phyloP scores from a whole-genome alignment of 2,797 vertebrate genomes.

The Anguilla anguilla region DNA sequence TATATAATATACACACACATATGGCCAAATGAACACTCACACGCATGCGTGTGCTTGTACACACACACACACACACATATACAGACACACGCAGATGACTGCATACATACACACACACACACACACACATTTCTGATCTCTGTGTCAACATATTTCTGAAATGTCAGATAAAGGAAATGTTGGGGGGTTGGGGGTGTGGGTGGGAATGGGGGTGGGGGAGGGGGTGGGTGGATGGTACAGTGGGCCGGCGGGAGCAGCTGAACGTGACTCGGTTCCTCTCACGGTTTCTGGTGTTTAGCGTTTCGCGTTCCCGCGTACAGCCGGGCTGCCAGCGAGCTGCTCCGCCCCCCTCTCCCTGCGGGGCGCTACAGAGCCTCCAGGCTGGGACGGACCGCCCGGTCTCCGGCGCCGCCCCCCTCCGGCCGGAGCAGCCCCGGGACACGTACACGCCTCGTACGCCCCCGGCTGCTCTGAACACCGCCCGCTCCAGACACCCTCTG shows the following conservation, averaged over 20 bases:
- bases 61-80: conserved; percentile 18
- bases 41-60: background rate
- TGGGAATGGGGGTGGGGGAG: background rate
- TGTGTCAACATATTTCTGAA: background rate
- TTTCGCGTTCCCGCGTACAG: background rate
- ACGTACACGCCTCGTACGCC: too few species aligned
- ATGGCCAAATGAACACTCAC: background rate
- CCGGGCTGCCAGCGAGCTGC: background rate
- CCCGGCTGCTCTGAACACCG: background rate
- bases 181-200: background rate
- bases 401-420: too few species aligned
- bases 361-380: background rate
- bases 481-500: background rate
- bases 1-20: background rate
- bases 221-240: background rate
- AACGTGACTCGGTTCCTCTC: background rate
- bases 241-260: background rate
- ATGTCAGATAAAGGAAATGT: background rate
- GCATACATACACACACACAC: conserved; percentile 23
- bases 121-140: background rate
- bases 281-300: background rate
- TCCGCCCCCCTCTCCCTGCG: background rate
- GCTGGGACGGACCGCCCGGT: background rate
- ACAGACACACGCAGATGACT: background rate
- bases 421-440: too few species aligned